Conservation (phyloP, 2,113 vertebrate genomes). For the Mustela nigripes region DNA sequence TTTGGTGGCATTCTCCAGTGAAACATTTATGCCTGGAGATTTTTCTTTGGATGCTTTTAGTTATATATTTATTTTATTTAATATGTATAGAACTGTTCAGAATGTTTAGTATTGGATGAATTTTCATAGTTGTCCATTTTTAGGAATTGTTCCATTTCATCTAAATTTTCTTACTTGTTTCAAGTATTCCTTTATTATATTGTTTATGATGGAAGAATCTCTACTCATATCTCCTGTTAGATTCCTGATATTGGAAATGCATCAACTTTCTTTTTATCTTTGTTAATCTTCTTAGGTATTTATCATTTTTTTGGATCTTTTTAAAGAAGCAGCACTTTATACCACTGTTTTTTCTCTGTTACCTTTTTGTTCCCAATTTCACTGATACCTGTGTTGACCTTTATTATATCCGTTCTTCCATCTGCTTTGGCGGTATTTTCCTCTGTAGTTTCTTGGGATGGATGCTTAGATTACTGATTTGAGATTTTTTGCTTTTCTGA, state of each 20-base stretch:
- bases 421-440: constrained; percentile 14
- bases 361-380: background rate
- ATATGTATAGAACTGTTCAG: constrained; percentile 42
- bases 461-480: background rate
- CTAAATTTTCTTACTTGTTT: constrained; percentile 21
- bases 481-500: background rate
- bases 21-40: background rate
- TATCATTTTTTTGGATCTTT: background rate
- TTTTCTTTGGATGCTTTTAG: constrained; percentile 20
- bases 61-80: constrained; percentile 75
- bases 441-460: background rate
- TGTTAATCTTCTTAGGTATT: background rate
- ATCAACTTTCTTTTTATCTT: background rate
- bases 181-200: background rate
- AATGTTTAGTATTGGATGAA: constrained; percentile 46
- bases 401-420: background rate
- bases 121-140: constrained; percentile 32
- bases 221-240: background rate
- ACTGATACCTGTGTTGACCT: background rate
- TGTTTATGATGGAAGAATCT: constrained; percentile 21
- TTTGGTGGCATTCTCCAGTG: constrained; percentile 10
- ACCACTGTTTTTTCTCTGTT: background rate
- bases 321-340: constrained; percentile 39
- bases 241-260: constrained; percentile 7
- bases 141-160: background rate